Percentiles rank a stretch among this genome's conserved stretches.
phyloP scores from a whole-genome alignment of 2,888 invertebrate species.

The Thecophora atra region DNA sequence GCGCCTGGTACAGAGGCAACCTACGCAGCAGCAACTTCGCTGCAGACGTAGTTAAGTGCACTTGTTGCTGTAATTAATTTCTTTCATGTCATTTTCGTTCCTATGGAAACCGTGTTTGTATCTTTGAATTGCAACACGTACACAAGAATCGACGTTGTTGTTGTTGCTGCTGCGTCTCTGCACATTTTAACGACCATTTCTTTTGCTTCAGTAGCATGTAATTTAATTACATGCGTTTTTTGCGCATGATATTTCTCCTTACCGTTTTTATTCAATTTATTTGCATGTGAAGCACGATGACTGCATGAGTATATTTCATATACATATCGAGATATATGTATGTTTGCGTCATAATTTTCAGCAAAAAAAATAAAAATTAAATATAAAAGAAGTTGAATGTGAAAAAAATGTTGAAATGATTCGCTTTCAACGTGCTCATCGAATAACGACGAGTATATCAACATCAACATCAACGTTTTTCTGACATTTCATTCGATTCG shows the following conservation, averaged over 20 bases:
- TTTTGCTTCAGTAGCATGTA: not conserved
- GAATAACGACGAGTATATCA: not conserved
- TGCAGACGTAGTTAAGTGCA: constrained; percentile 56
- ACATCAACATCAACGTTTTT: not conserved
- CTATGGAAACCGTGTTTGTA: not conserved
- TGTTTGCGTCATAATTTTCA: constrained; percentile 1
- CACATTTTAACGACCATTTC: not conserved
- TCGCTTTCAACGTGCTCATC: constrained; percentile 1
- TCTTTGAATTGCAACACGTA: not conserved
- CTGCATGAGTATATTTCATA: not conserved
- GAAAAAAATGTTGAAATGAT: not conserved
- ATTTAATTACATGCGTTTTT: not conserved
- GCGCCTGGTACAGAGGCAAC: too few relatives aligned
- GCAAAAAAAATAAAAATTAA: not conserved
- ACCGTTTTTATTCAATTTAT: not conserved
- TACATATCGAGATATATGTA: not conserved
- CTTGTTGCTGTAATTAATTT: constrained; percentile 62
- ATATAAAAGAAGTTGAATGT: too few relatives aligned
- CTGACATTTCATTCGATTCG: not conserved
- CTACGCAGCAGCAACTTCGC: constrained; percentile 10
- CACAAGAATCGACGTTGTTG: not conserved
- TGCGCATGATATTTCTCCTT: not conserved
- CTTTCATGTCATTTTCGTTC: constrained; percentile 44
- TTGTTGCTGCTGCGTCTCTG: not conserved
- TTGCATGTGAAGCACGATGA: not conserved